Conservation (phyloP, 1,140 invertebrate species). For the Melipona quadrifasciata region DNA sequence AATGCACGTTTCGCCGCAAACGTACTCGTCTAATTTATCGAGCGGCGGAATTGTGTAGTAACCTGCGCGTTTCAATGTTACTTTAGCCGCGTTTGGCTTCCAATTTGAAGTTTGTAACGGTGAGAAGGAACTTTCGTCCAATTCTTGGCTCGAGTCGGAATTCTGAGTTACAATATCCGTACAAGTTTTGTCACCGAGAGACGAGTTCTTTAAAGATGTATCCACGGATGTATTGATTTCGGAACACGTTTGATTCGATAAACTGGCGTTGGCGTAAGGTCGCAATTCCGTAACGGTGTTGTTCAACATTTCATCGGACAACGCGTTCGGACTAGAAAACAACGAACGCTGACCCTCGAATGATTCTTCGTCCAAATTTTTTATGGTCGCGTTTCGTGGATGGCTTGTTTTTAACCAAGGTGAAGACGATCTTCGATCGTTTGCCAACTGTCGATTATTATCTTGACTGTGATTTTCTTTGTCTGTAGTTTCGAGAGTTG, state of each 20-base stretch:
- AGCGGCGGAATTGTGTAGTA: slow-evolving; percentile 89
- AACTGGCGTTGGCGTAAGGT: slow-evolving; percentile 24
- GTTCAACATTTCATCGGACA: slow-evolving; percentile 58
- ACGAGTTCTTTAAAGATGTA: slow-evolving; percentile 45
- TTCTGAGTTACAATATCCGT: slow-evolving; percentile 41
- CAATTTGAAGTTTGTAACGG: slow-evolving; percentile 71
- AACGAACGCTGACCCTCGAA: slow-evolving; percentile 60
- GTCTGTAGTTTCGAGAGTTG: slow-evolving; percentile 61
- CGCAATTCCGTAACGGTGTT: slow-evolving; percentile 69
- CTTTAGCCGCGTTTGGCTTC: slow-evolving; percentile 84
- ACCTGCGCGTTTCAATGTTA: slow-evolving; percentile 86
- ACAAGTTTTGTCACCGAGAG: slow-evolving; percentile 53
- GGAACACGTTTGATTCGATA: slow-evolving; percentile 27
- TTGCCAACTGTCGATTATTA: slow-evolving; percentile 39
- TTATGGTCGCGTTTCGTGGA: slow-evolving; percentile 15
- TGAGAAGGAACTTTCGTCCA: slow-evolving; percentile 66
- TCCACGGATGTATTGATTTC: slow-evolving; percentile 36
- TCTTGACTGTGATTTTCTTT: slow-evolving; percentile 74
- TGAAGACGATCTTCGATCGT: slow-evolving; percentile 73
- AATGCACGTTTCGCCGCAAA: slow-evolving; percentile 88
- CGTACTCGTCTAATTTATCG: slow-evolving; percentile 83
- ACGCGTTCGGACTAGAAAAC: slow-evolving; percentile 53
- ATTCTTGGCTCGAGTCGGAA: slow-evolving; percentile 71
- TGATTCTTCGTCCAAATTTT: slow-evolving; percentile 51
- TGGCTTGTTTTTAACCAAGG: slow-evolving; percentile 69